phyloP scores from a whole-genome alignment of 23 tunicate genomes.

The Phallusia fumigata region DNA sequence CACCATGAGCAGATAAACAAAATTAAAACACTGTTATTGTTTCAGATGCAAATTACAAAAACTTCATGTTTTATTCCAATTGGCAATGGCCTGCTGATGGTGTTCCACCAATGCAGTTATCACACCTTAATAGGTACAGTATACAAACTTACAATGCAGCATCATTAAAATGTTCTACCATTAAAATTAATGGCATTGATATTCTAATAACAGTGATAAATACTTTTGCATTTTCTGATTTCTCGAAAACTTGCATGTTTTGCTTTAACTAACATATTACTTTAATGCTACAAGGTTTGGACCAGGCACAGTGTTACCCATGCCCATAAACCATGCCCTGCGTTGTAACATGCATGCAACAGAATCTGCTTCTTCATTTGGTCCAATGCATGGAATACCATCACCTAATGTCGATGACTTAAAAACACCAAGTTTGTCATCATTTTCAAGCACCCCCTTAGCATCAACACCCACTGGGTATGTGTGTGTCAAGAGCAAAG shows the following conservation, averaged over 20 bases:
- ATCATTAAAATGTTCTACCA: not conserved
- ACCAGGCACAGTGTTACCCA: not conserved
- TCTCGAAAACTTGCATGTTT: not conserved
- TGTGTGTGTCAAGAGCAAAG: not conserved
- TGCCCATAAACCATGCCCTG: not conserved
- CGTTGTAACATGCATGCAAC: not conserved
- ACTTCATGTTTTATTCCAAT: slow-evolving; percentile 28
- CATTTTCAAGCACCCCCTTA: slow-evolving; percentile 7
- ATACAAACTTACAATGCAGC: not conserved
- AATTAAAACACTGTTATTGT: not conserved
- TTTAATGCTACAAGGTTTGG: not conserved
- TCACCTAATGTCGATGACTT: slow-evolving; percentile 7
- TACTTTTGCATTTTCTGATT: not conserved
- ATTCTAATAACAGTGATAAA: not conserved
- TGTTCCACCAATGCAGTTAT: slow-evolving; percentile 26
- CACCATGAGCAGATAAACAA: too few relatives aligned
- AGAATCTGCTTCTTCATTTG: not conserved
- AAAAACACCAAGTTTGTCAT: not conserved
- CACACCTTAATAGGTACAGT: slow-evolving; percentile 29
- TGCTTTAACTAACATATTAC: not conserved
- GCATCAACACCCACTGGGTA: slow-evolving; percentile 71
- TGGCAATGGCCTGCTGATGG: slow-evolving; percentile 66
- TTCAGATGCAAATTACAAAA: slow-evolving; percentile 31
- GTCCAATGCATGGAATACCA: not conserved
- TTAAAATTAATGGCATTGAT: too few relatives aligned